phyloP scores from a whole-genome alignment of 2,113 vertebrate species.

The Strix uralensis region DNA sequence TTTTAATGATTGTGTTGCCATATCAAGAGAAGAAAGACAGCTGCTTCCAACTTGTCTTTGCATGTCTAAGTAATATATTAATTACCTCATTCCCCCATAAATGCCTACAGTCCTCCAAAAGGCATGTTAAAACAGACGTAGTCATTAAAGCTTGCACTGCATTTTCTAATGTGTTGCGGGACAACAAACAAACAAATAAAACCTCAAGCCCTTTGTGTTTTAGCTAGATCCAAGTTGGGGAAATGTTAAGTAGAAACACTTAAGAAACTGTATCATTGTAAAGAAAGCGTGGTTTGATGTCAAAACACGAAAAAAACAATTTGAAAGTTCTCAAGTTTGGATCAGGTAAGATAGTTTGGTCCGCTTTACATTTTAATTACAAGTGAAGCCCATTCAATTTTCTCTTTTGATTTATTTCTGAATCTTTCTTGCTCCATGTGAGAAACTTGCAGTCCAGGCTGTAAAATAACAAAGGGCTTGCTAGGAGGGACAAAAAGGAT shows the following conservation, averaged over 20 bases:
- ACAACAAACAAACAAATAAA: slow-evolving; percentile 56
- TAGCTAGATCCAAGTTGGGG: slow-evolving; percentile 63
- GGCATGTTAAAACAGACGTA: slow-evolving; percentile 71
- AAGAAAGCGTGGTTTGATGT: not conserved
- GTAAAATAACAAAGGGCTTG: slow-evolving; percentile 6
- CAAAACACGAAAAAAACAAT: not conserved
- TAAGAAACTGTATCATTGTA: slow-evolving; percentile 30
- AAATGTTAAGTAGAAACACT: slow-evolving; percentile 43
- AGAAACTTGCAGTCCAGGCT: not conserved
- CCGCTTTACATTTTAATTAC: not conserved
- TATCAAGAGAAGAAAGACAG: slow-evolving; percentile 52
- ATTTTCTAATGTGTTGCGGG: slow-evolving; percentile 66
- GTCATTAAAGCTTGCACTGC: slow-evolving; percentile 54
- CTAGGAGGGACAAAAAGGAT: not conserved
- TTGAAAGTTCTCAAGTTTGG: not conserved
- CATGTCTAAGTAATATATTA: slow-evolving; percentile 52
- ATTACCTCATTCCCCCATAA: slow-evolving; percentile 38
- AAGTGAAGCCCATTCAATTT: not conserved
- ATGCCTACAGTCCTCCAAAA: slow-evolving; percentile 40
- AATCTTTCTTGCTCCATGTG: not conserved
- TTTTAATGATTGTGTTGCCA: slow-evolving; percentile 47
- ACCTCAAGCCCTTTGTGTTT: slow-evolving; percentile 56
- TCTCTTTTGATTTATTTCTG: not conserved
- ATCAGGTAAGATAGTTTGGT: not conserved
- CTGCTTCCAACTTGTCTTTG: slow-evolving; percentile 45